These are phyloP conservation scores for Syrphus vitripennis DNA, from an alignment of 2,888 invertebrate species.

Conservation along the genomic window DNA sequence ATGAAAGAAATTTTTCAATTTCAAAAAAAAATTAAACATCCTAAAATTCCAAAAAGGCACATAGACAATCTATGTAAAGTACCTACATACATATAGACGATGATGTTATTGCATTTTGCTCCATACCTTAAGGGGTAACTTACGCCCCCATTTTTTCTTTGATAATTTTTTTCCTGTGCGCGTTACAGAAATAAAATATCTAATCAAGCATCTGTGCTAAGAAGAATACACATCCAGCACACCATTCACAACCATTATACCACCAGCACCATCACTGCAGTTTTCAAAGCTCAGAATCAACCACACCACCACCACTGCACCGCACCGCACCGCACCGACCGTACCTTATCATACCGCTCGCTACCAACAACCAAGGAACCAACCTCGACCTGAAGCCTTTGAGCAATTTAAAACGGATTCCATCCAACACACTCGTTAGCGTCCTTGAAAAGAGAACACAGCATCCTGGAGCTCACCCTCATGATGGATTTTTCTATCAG, in stretches of 20 bases:
- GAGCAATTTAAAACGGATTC: conserved; percentile 67
- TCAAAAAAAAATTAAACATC: neutral
- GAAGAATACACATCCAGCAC: conserved; percentile 1
- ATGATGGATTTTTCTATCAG: conserved; percentile 68
- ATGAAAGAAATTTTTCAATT: neutral
- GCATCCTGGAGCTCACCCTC: conserved; percentile 51
- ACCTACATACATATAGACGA: too few species aligned
- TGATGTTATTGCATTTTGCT: conserved; percentile 48
- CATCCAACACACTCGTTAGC: conserved; percentile 58
- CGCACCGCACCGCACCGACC: neutral
- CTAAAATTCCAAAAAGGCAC: neutral
- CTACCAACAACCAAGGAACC: conserved; percentile 42
- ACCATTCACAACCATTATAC: neutral
- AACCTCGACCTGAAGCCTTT: conserved; percentile 70
- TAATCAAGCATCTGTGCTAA: conserved; percentile 58
- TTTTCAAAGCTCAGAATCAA: conserved; percentile 50
- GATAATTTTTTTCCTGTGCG: neutral
- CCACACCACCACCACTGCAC: conserved; percentile 17
- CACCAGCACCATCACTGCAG: neutral
- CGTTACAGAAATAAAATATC: conserved; percentile 35
- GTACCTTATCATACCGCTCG: neutral
- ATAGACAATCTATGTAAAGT: conserved; percentile 44
- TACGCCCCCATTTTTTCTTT: conserved; percentile 55
- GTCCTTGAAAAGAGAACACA: conserved; percentile 69
- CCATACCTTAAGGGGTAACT: conserved; percentile 52